These are phyloP conservation scores for Drosophila pegasa DNA, from an alignment of 2,888 invertebrate species.

Conservation along the genomic window DNA sequence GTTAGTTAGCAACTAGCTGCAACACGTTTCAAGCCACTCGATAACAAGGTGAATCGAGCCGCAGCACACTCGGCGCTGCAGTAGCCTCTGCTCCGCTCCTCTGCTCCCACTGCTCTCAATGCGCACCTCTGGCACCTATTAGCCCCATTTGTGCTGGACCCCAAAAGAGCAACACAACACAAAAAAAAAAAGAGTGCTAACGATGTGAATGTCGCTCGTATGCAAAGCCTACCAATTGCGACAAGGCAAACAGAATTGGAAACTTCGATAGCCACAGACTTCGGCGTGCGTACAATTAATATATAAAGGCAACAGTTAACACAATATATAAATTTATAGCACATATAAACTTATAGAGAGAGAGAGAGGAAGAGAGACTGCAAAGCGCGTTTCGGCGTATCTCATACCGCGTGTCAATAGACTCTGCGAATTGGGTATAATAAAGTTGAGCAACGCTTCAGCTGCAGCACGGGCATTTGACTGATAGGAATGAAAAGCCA, in stretches of 20 bases:
- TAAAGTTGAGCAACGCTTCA: not conserved
- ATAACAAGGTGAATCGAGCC: conserved; percentile 3
- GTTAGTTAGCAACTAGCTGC: not conserved
- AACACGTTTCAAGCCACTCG: conserved; percentile 1
- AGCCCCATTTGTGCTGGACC: conserved; percentile 10
- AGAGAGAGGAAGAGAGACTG: no score
- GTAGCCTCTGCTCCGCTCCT: not conserved
- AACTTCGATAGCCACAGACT: conserved; percentile 33
- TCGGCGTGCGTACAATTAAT: conserved; percentile 48
- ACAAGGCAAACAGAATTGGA: conserved; percentile 46
- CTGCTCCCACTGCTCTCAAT: no score
- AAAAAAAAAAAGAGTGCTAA: conserved; percentile 33
- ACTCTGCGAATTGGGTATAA: not conserved
- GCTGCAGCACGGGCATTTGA: not conserved
- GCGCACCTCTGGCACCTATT: not conserved
- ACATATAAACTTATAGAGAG: not conserved
- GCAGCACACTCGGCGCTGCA: conserved; percentile 1
- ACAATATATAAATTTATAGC: not conserved
- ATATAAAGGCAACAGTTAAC: conserved; percentile 30
- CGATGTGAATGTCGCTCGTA: conserved; percentile 20
- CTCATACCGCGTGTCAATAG: not conserved
- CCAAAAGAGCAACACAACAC: not conserved
- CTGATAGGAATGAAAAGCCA: not conserved
- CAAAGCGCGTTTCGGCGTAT: conserved; percentile 2
- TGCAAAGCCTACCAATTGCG: conserved; percentile 30